Evolutionary conservation across 1,140 invertebrate genomes (phyloP).

Genomic region (Neocloeon triangulifer): DNA sequence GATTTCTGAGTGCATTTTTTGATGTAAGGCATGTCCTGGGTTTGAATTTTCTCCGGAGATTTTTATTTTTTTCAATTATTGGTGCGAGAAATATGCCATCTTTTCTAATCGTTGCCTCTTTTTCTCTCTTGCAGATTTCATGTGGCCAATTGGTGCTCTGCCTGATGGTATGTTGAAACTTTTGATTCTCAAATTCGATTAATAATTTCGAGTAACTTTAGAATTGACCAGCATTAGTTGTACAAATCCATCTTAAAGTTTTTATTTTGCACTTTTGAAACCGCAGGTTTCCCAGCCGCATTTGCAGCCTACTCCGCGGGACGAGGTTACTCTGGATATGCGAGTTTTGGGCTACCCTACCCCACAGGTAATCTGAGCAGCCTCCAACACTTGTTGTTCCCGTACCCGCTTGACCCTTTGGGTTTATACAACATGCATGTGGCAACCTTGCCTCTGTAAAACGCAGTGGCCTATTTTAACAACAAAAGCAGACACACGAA

Average conservation of each 20-base stretch:
- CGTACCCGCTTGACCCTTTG: too few species aligned
- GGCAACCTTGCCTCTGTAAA: conserved; percentile 38
- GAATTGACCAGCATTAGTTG: conserved; percentile 3
- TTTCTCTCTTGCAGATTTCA: conserved; percentile 82
- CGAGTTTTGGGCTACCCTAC: conserved; percentile 89
- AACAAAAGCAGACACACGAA: too few species aligned
- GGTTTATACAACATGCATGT: conserved; percentile 30
- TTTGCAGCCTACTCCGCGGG: conserved; percentile 83
- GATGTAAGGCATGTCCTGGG: too few species aligned
- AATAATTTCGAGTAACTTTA: too few species aligned
- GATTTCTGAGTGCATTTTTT: too few species aligned
- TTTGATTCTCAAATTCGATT: too few species aligned
- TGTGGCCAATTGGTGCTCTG: conserved; percentile 92
- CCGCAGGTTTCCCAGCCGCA: conserved; percentile 69
- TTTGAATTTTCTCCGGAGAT: too few species aligned
- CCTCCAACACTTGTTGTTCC: too few species aligned
- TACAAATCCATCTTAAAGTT: conserved; percentile 7
- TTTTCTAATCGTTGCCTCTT: conserved; percentile 22
- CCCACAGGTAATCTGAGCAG: conserved; percentile 95
- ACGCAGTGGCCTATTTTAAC: too few species aligned
- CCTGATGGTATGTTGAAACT: conserved; percentile 67
- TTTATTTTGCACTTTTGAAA: conserved; percentile 22
- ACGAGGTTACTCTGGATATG: conserved; percentile 84
- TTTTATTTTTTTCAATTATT: too few species aligned
- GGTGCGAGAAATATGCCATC: too few species aligned